phyloP scores from a whole-genome alignment of 1,140 invertebrate genomes.

The Macrocentrus cingulum region DNA sequence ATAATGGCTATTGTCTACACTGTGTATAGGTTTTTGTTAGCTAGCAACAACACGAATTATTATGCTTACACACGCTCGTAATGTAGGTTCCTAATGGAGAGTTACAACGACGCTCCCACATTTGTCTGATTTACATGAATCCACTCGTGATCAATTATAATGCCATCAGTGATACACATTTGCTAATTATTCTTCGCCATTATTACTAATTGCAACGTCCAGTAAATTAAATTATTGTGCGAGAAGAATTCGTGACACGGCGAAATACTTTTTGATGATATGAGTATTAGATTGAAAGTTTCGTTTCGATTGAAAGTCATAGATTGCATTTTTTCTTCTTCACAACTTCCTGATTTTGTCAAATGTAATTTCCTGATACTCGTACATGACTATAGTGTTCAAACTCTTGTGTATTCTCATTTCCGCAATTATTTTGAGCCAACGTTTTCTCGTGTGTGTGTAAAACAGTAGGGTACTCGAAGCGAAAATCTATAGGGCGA shows the following conservation, averaged over 20 bases:
- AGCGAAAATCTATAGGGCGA: not conserved
- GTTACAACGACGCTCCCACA: conserved; percentile 4
- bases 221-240: too few species aligned
- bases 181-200: too few species aligned
- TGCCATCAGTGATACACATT: too few species aligned
- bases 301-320: too few species aligned
- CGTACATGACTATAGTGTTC: not conserved
- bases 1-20: not conserved
- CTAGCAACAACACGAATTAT: not conserved
- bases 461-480: not conserved
- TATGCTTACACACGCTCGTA: conserved; percentile 8
- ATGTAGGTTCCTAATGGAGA: conserved; percentile 7
- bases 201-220: too few species aligned
- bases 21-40: not conserved
- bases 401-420: not conserved
- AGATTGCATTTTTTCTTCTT: too few species aligned
- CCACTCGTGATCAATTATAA: too few species aligned
- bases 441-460: not conserved
- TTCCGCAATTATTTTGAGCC: conserved; percentile 1
- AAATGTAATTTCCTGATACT: not conserved
- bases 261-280: too few species aligned
- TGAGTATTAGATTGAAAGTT: too few species aligned
- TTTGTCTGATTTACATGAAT: not conserved
- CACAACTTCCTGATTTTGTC: not conserved
- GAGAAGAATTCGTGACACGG: too few species aligned